Base-by-base conservation (phyloP, 2,888 invertebrate species). In the Rapana venosa region DNA sequence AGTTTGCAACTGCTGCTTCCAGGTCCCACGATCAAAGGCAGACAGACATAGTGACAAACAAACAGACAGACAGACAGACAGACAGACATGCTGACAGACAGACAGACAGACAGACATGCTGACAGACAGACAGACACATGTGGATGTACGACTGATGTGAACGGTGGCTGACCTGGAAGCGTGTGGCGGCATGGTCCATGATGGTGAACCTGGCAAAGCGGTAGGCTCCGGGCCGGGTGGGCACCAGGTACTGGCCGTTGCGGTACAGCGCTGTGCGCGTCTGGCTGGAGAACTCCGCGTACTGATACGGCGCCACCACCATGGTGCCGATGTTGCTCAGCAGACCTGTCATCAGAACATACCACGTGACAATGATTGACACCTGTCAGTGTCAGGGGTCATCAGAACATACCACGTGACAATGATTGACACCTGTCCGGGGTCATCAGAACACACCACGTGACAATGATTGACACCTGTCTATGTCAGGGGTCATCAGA, bases 241-340 rank as follows among this genome's bases (percentile, higher is more conserved):
- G 91, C 15, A 90, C 91, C 15, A 90, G 90, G 87, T 93, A 92
- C 13, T 88, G 35, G 2, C 93, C 93, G 89, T 90, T 92, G 8
- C 79, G 88, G 83, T 92, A 91, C 35, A 88, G 85, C 0, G 93
- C 94, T 30, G 94, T 94, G 8, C 93, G 90, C 5, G 93, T 93
- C 22, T 92, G 88, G 15, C 91, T 88, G n/a, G 94, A 93, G 26
- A 94, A 91, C n/a, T 90, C 92, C 15, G 92, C 91, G 61, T 91
- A 92, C 92, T 94, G 94, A 35, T 92, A 79, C 11, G 93, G 92
- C 0, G 94, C 93, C n/a, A 94, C 89, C 15, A 94, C 92, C 90
- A 94, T 90, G 79, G 91, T 92, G n/a, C 92, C 89, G 11, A 94
- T 92, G 90, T 94, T 94, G 15, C 93, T 92, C 35, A 94, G 87